A percentile compares a stretch with the other conserved stretches of the same genome.
phyloP scores from a whole-genome alignment of 1,140 invertebrate genomes.

The Drosophila simulans region DNA sequence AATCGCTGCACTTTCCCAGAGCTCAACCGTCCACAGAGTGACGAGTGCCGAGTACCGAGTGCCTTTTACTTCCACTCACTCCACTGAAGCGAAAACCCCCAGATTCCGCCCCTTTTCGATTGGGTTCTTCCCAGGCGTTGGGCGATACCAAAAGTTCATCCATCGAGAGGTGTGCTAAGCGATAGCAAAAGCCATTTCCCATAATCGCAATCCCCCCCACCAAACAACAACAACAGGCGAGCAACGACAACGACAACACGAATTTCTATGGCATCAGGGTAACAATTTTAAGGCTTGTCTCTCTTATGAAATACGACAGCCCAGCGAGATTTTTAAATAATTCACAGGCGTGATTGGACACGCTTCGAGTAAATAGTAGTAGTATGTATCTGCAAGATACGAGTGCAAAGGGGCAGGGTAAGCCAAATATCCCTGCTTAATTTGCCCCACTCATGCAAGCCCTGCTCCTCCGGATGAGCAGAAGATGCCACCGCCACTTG shows the following conservation, averaged over 20 bases:
- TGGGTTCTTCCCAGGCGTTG: constrained; percentile 51
- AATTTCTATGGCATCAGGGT: constrained; percentile 63
- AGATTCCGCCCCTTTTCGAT: constrained; percentile 25
- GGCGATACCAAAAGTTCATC: constrained; percentile 56
- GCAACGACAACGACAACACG: constrained; percentile 47
- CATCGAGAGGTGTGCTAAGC: constrained; percentile 55
- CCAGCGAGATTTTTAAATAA: constrained; percentile 61
- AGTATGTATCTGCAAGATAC: constrained; percentile 12
- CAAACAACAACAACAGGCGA: constrained; percentile 20
- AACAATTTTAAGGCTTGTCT: constrained; percentile 67
- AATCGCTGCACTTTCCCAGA: too few relatives aligned
- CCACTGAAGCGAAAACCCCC: constrained; percentile 10
- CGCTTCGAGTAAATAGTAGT: constrained; percentile 45
- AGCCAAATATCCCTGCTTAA: constrained; percentile 23
- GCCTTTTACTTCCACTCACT: constrained; percentile 42
- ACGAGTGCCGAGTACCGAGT: background rate
- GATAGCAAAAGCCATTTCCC: constrained; percentile 64
- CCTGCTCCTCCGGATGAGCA: constrained; percentile 11
- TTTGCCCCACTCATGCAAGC: constrained; percentile 42
- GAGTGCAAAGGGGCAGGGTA: background rate
- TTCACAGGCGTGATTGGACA: constrained; percentile 67
- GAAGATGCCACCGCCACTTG: constrained; percentile 32
- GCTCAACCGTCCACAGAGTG: too few relatives aligned
- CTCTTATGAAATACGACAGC: constrained; percentile 54
- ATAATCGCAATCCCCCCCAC: constrained; percentile 54